These are phyloP conservation scores for Myocastor coypus DNA, from an alignment of 2,113 vertebrate genomes.

Conservation along the genomic window DNA sequence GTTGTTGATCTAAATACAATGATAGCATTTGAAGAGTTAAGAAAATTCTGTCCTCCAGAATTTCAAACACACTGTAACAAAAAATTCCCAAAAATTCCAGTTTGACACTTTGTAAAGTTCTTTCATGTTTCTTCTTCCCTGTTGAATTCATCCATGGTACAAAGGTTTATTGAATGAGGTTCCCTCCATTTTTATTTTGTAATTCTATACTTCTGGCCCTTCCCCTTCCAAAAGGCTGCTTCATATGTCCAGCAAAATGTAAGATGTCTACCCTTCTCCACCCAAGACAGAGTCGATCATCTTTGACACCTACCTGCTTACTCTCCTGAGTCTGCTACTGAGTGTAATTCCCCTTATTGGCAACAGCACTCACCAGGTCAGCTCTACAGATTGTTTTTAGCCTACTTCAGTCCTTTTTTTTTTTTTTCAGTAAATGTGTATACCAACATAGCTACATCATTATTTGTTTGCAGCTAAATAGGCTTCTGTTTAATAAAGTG, in stretches of 20 bases:
- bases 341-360: conserved; percentile 78
- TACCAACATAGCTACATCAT: conserved; percentile 63
- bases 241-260: conserved; percentile 80
- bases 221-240: conserved; percentile 82
- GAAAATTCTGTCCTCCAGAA: conserved; percentile 54
- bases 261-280: conserved; percentile 79
- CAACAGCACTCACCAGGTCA: conserved; percentile 76
- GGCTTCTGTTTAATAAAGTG: conserved; percentile 46
- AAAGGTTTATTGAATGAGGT: conserved; percentile 74
- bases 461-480: conserved; percentile 62
- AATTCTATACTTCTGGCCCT: conserved; percentile 83
- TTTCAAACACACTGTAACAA: conserved; percentile 9
- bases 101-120: conserved; percentile 61
- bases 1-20: not conserved
- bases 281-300: conserved; percentile 79
- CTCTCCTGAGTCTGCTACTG: conserved; percentile 81
- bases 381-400: conserved; percentile 79
- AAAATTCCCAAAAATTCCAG: conserved; percentile 30
- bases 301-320: conserved; percentile 81
- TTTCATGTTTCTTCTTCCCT: conserved; percentile 65
- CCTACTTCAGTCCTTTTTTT: conserved; percentile 74
- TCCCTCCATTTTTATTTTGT: conserved; percentile 81
- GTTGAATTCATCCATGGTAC: conserved; percentile 62
- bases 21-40: conserved; percentile 40
- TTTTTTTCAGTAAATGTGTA: conserved; percentile 63